A percentile compares a stretch with the other conserved stretches of the same genome.
Evolutionary conservation across 2,888 invertebrate genomes (phyloP).

Genomic region (Cataglyphis livida): DNA sequence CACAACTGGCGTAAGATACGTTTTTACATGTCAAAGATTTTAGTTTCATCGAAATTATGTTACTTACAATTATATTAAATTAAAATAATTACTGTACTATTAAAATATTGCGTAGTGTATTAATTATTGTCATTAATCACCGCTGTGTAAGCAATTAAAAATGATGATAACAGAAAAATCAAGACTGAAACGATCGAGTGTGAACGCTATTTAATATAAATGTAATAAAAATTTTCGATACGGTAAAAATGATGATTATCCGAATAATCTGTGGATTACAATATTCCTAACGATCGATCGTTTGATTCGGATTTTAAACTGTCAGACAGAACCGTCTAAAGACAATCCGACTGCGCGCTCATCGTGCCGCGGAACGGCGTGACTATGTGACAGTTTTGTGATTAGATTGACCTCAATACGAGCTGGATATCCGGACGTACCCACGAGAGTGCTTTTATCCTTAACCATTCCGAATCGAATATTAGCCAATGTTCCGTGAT

Average conservation of each 20-base stretch:
- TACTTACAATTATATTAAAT: neutral
- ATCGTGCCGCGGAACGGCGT: constrained; percentile 63
- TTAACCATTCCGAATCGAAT: constrained; percentile 54
- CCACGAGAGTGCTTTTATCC: constrained; percentile 58
- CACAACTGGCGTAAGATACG: constrained; percentile 24
- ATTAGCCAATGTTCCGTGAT: constrained; percentile 13
- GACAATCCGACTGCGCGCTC: constrained; percentile 43
- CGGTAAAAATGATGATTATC: constrained; percentile 22
- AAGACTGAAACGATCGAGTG: neutral
- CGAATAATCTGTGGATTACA: neutral
- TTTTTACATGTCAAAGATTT: constrained; percentile 2
- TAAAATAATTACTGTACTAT: neutral
- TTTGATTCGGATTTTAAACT: constrained; percentile 31
- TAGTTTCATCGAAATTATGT: neutral
- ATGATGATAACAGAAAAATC: neutral
- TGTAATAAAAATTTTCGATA: constrained; percentile 10
- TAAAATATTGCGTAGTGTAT: neutral
- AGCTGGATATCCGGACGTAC: constrained; percentile 66
- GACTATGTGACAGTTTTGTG: constrained; percentile 76
- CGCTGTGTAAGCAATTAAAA: neutral
- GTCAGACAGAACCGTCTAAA: constrained; percentile 33
- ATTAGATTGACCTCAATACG: constrained; percentile 75
- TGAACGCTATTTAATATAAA: neutral
- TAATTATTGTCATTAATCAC: neutral
- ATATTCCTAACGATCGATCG: constrained; percentile 19